Evolutionary conservation across 2,113 vertebrate species (phyloP).

Genomic region (Tachysurus fulvidraco): DNA sequence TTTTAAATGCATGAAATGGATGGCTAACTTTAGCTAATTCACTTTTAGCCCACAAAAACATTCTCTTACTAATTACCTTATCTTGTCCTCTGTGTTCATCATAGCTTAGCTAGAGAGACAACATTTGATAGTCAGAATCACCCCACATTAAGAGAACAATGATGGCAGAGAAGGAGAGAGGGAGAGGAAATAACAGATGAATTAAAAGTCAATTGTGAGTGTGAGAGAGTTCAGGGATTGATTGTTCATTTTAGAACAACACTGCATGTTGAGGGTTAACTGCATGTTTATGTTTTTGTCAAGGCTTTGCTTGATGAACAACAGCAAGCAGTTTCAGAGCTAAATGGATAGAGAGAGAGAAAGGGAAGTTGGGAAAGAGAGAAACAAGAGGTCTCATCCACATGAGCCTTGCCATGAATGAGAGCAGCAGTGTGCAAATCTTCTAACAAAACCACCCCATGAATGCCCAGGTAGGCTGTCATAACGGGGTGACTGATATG

Average conservation of each 20-base stretch:
- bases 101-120: conserved; percentile 49
- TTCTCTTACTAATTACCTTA: neutral
- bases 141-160: too few species aligned
- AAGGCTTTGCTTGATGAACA: neutral
- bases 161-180: conserved; percentile 5
- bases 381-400: conserved; percentile 23
- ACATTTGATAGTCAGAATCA: conserved; percentile 77
- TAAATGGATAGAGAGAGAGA: neutral
- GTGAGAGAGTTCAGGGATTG: conserved; percentile 28
- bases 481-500: neutral
- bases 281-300: neutral
- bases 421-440: conserved; percentile 76
- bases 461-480: conserved; percentile 68
- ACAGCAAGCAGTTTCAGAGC: neutral
- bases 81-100: conserved; percentile 32
- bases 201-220: conserved; percentile 21
- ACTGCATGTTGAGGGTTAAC: too few species aligned
- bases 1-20: neutral
- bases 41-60: conserved; percentile 13
- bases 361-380: conserved; percentile 15
- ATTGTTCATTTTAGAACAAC: too few species aligned
- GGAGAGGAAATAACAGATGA: conserved; percentile 33
- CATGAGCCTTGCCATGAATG: conserved; percentile 60
- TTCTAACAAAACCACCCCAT: conserved; percentile 72
- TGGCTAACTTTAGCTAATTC: neutral